Evolutionary conservation across 2,113 vertebrate genomes (phyloP), one percentile per base, ranked within the genome.

Genomic region (Stictonetta naevosa): DNA sequence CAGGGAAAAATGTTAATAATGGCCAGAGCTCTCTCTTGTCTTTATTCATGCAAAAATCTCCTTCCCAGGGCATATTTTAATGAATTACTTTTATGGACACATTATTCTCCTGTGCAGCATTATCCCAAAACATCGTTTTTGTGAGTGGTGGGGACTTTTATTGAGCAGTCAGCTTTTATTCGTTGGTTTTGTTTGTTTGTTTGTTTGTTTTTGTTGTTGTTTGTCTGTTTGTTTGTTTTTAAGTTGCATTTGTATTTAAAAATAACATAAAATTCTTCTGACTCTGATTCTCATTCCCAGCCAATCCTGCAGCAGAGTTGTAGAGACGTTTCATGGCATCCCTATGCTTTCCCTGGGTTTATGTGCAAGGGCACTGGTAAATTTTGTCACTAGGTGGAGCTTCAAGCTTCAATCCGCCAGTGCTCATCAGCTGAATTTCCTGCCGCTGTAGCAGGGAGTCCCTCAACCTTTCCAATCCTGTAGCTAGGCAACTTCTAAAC

Each of bases 401-500:
- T 59, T 92, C 86, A 94, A 88, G 52, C 75, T 71, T 83, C 95
- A 66, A 2, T 78, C 62, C 77, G 64, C 56, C 46, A 59, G 10
- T 2, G 42, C 58, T 71, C 63, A 7, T 50, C 22, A 15, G 10
- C 11, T 64, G 83, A 56, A 88, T 96, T 96, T 96, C 81, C 92
- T 88, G 88, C 77, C 63, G 34, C 62, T 95, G 77, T 13, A 36
- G 17, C 53, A 42, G 59, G 93, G 80, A 92, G 86, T 88, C 90
- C 90, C 90, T 97, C 93, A 95, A 69, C 80, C 50, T 93, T 94
- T 93, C 94, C 83, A 92, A n/a, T 76, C 59, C 71, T 0, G 94
- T 97, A 95, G 46, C 93, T 97, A 97, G 83, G 96, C 95, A 95
- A 95, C 96, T 95, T 85, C 71, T 75, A 94, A 96, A 96, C 31